Evolutionary conservation across 1,140 invertebrate genomes (phyloP), one percentile per base, ranked within the genome.

Genomic region (Papilio glaucus): DNA sequence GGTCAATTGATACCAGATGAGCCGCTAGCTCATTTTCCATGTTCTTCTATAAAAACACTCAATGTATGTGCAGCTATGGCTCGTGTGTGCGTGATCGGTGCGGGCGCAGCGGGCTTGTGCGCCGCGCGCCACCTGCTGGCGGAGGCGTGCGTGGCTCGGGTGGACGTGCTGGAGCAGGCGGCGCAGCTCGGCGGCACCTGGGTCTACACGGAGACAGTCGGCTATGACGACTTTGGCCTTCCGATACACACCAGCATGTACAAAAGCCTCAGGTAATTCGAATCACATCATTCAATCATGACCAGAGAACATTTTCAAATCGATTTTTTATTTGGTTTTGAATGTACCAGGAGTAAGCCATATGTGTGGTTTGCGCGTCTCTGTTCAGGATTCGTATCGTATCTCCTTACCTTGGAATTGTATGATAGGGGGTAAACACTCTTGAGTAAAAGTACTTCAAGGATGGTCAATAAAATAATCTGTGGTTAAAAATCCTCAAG

Each of bases 181-280:
- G 88, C 94, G 18, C 84, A 95, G 77, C 93, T 98, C 61, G 98
- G 98, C n/a, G 98, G 98, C 15, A 97, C 97, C 8, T 98, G 97
- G 97, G 95, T 97, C 0, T 99, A 98, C 83, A 96, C 95, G 0
- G 95, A 96, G 63, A 91, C 95, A 72, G 94, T 94, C 39, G 96
- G 96, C 13, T 94, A 94, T 45, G 96, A 97, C 86, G 90, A 95
- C 77, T 95, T 96, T 89, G 96, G 96, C 7, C 92, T 97, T 29
- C 96, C 97, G 1, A 95, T 98, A 49, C 97, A 98, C 85, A 96
- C 97, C 37, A 97, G 97, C 90, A 98, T 98, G 96, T 98, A 98
- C 86, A 95, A 96, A 85, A 96, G 95, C 80, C 91, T 98, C 12
- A 96, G 95, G 97, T 97, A 92, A 89, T 42, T n/a, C 15, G n/a